Percentiles rank a stretch among this genome's conserved stretches.
These are phyloP conservation scores for Coptotermes formosanus DNA, from an alignment of 1,140 invertebrate species.

Conservation along the genomic window DNA sequence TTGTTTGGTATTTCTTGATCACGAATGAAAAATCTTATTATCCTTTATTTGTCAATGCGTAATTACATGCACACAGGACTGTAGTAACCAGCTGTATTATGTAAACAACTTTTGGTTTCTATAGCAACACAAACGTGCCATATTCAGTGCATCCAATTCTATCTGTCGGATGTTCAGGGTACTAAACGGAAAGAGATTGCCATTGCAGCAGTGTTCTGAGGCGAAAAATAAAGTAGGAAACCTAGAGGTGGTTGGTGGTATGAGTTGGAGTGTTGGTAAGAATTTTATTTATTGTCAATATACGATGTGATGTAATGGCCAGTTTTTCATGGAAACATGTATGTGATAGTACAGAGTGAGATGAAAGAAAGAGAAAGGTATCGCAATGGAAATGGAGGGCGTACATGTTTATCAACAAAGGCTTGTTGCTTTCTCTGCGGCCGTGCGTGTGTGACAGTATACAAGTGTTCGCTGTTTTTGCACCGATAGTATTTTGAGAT, in stretches of 20 bases:
- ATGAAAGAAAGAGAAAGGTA: background rate
- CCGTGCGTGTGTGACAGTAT: background rate
- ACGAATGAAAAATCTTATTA: no score
- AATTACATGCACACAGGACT: no score
- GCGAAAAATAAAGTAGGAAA: background rate
- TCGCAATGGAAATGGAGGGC: conserved; percentile 22
- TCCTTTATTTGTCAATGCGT: no score
- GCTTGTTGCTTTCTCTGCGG: background rate
- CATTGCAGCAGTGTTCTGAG: background rate
- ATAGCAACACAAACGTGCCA: background rate
- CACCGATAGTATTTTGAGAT: background rate
- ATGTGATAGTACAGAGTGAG: background rate
- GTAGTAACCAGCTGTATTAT: background rate
- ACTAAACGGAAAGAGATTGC: background rate
- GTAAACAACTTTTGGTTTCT: background rate
- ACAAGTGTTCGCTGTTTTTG: no score
- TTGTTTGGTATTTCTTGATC: no score
- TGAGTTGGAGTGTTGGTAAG: background rate
- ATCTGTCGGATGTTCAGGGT: background rate
- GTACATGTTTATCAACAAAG: conserved; percentile 28
- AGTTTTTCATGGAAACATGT: background rate
- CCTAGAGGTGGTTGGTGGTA: background rate
- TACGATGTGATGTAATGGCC: background rate
- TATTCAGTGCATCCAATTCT: background rate
- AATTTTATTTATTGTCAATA: background rate